Base-by-base conservation (phyloP, 1,140 invertebrate genomes). In the Drosophila guanche region DNA sequence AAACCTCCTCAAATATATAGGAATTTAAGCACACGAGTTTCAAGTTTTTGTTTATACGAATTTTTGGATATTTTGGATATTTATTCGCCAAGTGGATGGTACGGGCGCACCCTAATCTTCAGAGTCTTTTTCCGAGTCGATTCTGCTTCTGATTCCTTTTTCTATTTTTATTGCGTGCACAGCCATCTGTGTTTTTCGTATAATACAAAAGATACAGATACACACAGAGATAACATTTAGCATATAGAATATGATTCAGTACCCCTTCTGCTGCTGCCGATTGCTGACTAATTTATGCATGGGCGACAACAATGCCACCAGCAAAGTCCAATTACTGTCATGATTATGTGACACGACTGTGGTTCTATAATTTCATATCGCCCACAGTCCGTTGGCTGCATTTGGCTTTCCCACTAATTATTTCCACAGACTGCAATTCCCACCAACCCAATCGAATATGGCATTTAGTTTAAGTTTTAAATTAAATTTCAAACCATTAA, bases 31-130 rank as follows among this genome's bases (percentile, higher is more conserved):
- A 37, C 46, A 52, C 8, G 16, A 52, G 27, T 61, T 51, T 56
- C 41, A 12, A 67, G 45, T 70, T 61, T 68, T 53, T 63, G 23
- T 62, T 47, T 74, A 45, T 45, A 55, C 27, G 59, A 70, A 74
- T 70, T 74, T 74, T 68, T 68, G 52, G 69, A 74, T 62, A 45
- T 70, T 52, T 42, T 37, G 33, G 33, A 48, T 27, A n/a, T 16
- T 48, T 55, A 60, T 60, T 45, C 10, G 46, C 16, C 20, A 51
- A 41, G 29, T 60, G 22, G 57, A 20, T 20, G 53, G 59, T 33
- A 22, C 27, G 37, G 40, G 7, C 20, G 47, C 29, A 48, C n/a
- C 52, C 41, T 23, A 51, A 33, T 48, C 53, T 41, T 42, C 40
- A 27, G 27, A 37, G 27, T 48, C 33, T 20, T 20, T 20, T 20